Conservation (phyloP, 2,113 vertebrate species). For the Sorex araneus region DNA sequence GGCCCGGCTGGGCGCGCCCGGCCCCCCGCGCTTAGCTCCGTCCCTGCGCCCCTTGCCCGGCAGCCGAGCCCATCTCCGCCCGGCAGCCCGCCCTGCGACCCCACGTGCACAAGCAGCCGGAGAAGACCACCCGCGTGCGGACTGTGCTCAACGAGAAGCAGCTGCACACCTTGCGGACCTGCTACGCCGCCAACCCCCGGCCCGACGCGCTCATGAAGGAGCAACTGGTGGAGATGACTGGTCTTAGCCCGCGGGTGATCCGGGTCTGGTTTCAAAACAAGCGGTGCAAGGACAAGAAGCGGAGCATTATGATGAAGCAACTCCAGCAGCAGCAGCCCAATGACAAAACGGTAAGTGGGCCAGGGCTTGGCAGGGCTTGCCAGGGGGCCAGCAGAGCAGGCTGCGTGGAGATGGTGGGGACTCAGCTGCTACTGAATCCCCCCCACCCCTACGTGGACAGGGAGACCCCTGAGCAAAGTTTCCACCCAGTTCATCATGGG, state of each 20-base stretch:
- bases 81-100: slow-evolving; percentile 96
- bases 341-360: slow-evolving; percentile 96
- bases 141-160: slow-evolving; percentile 99
- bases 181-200: slow-evolving; percentile 98
- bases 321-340: slow-evolving; percentile 98
- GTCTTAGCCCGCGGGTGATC: slow-evolving; percentile 98
- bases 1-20: neutral
- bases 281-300: slow-evolving; percentile 99
- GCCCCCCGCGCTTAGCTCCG: too few species aligned
- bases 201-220: slow-evolving; percentile 99
- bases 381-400: too few species aligned
- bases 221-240: slow-evolving; percentile 99
- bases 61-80: slow-evolving; percentile 99
- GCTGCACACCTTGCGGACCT: slow-evolving; percentile 98
- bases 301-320: slow-evolving; percentile 98
- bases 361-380: accelerated
- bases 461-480: accelerated
- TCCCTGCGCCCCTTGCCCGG: slow-evolving; percentile 81
- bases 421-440: too few species aligned
- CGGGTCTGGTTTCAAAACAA: slow-evolving; percentile 99
- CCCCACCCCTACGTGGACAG: too few species aligned
- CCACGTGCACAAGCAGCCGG: slow-evolving; percentile 98
- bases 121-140: slow-evolving; percentile 98
- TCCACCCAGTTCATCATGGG: neutral
- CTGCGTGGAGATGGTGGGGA: too few species aligned